Conservation (phyloP, 2,888 invertebrate species). For the Drosophila falleni region DNA sequence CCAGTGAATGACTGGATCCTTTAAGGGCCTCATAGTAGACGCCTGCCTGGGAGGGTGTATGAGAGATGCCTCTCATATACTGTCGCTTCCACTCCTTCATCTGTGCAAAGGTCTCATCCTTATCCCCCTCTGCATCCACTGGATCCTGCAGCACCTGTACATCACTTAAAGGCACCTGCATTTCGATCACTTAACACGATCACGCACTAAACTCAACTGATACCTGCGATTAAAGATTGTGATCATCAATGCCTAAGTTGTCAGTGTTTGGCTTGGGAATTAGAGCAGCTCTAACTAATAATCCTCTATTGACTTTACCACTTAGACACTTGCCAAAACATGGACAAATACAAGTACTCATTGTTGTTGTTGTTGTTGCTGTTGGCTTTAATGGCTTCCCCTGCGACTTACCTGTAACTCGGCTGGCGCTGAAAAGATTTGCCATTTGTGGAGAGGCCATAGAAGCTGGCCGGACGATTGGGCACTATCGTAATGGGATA, state of each 20-base stretch:
- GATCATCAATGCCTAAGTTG: conserved; percentile 15
- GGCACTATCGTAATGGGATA: conserved; percentile 85
- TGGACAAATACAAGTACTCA: conserved; percentile 27
- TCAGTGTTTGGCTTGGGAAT: conserved; percentile 56
- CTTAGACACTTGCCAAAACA: conserved; percentile 46
- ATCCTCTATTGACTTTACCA: conserved; percentile 48
- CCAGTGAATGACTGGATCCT: conserved; percentile 79
- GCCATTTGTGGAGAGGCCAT: conserved; percentile 81
- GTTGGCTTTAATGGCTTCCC: conserved; percentile 6
- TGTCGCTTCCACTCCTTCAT: conserved; percentile 81
- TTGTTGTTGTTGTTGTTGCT: no score
- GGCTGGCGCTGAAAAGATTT: conserved; percentile 82
- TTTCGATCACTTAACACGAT: conserved; percentile 33
- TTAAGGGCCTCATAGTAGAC: conserved; percentile 84
- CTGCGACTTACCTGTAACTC: conserved; percentile 82
- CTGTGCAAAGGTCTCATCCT: conserved; percentile 73
- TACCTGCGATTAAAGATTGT: conserved; percentile 5
- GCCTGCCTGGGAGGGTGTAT: conserved; percentile 81
- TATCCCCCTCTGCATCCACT: conserved; percentile 68
- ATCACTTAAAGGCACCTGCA: conserved; percentile 78
- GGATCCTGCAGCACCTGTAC: conserved; percentile 75
- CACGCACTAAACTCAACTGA: conserved; percentile 59
- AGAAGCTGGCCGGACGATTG: conserved; percentile 83
- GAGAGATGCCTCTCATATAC: conserved; percentile 83
- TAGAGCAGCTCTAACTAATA: conserved; percentile 59